phyloP scores from a whole-genome alignment of 2,113 vertebrate genomes.

The Psammodynastes pulverulentus region DNA sequence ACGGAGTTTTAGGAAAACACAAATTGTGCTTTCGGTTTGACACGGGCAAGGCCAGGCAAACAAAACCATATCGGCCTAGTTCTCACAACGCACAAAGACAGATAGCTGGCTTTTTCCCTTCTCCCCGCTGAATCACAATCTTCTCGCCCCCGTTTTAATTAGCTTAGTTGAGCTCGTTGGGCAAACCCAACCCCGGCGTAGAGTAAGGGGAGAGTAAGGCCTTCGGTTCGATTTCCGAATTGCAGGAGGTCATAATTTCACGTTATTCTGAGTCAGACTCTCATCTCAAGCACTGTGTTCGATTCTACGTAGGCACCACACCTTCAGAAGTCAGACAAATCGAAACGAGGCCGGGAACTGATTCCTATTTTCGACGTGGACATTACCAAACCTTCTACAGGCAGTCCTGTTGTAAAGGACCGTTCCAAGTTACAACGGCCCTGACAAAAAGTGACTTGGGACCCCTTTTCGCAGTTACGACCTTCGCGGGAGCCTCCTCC shows the following conservation, averaged over 20 bases:
- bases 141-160: background rate
- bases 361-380: background rate
- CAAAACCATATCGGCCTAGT: background rate
- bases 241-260: background rate
- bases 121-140: background rate
- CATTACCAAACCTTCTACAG: background rate
- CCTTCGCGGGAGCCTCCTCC: too few species aligned
- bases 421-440: background rate
- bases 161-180: background rate
- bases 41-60: background rate
- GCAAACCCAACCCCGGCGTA: background rate
- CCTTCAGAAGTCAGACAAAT: background rate
- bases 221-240: background rate
- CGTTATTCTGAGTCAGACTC: background rate
- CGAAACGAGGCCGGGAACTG: background rate
- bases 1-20: background rate
- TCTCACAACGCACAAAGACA: background rate
- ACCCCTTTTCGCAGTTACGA: too few species aligned
- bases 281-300: background rate
- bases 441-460: too few species aligned
- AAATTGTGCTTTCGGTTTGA: background rate
- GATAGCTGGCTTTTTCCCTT: background rate
- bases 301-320: background rate
- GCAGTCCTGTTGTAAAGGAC: background rate
- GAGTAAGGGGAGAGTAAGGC: background rate